Conservation (phyloP, 1,140 invertebrate genomes). For the Grapholita molesta region DNA sequence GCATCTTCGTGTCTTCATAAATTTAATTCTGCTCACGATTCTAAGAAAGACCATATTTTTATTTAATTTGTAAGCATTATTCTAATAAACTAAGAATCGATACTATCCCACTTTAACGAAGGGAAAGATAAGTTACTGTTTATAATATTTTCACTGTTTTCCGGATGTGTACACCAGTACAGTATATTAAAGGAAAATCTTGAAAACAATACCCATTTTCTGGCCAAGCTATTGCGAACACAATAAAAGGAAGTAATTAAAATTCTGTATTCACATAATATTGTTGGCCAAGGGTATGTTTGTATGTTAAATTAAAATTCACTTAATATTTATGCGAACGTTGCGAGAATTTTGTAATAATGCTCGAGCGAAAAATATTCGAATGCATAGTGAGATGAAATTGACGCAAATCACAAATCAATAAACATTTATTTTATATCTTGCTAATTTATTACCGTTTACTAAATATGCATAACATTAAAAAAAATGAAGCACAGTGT, state of each 20-base stretch:
- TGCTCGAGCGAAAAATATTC: background rate
- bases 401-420: too few relatives aligned
- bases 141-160: background rate
- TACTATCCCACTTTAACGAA: background rate
- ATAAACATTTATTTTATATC: too few relatives aligned
- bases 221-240: constrained; percentile 19
- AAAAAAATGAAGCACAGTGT: too few relatives aligned
- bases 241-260: constrained; percentile 44
- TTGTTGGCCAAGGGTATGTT: background rate
- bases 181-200: constrained; percentile 58
- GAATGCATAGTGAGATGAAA: background rate
- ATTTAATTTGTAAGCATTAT: too few relatives aligned
- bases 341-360: background rate
- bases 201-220: constrained; percentile 47
- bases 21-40: too few relatives aligned
- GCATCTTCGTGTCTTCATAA: too few relatives aligned
- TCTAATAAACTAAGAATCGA: too few relatives aligned
- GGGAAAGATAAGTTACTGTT: background rate
- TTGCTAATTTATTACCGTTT: too few relatives aligned
- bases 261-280: constrained; percentile 27
- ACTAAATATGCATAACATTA: too few relatives aligned
- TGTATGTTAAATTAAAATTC: background rate
- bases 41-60: too few relatives aligned
- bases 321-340: background rate
- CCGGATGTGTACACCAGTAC: constrained; percentile 18